phyloP scores from a whole-genome alignment of 2,888 invertebrate genomes.

The Dynastes maya region DNA sequence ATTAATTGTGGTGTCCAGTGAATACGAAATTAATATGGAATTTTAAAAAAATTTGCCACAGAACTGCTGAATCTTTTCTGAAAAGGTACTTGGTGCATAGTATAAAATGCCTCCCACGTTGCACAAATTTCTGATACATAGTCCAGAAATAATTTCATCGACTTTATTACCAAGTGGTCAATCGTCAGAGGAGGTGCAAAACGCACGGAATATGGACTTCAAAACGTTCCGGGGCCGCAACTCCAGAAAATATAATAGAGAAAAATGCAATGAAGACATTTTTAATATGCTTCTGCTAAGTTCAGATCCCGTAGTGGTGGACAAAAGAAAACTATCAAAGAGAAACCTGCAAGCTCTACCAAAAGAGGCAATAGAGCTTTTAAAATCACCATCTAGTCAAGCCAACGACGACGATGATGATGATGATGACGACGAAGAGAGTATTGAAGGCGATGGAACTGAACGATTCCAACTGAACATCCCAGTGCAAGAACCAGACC shows the following conservation, averaged over 20 bases:
- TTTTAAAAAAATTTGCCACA: too few species aligned
- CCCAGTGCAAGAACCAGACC: too few species aligned
- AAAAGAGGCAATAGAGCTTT: not conserved
- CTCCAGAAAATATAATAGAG: constrained; percentile 45
- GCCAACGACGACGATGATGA: too few species aligned
- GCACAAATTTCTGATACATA: constrained; percentile 51
- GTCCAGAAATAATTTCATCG: constrained; percentile 47
- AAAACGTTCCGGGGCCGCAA: constrained; percentile 12
- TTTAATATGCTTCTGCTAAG: constrained; percentile 48
- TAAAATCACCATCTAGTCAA: too few species aligned
- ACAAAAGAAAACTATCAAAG: not conserved
- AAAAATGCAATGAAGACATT: constrained; percentile 47
- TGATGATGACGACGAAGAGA: too few species aligned
- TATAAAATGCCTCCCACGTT: constrained; percentile 47
- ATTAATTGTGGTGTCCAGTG: constrained; percentile 25
- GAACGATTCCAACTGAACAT: too few species aligned
- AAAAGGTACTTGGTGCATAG: constrained; percentile 36
- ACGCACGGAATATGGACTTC: too few species aligned
- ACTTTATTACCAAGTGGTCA: constrained; percentile 50
- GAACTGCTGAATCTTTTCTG: too few species aligned
- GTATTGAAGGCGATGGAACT: too few species aligned
- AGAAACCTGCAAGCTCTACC: not conserved
- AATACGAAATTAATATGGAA: constrained; percentile 3
- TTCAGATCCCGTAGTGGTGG: constrained; percentile 42
- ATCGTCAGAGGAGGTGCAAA: constrained; percentile 22